phyloP scores from a whole-genome alignment of 2,888 invertebrate species.

The Sphinx pinastri region DNA sequence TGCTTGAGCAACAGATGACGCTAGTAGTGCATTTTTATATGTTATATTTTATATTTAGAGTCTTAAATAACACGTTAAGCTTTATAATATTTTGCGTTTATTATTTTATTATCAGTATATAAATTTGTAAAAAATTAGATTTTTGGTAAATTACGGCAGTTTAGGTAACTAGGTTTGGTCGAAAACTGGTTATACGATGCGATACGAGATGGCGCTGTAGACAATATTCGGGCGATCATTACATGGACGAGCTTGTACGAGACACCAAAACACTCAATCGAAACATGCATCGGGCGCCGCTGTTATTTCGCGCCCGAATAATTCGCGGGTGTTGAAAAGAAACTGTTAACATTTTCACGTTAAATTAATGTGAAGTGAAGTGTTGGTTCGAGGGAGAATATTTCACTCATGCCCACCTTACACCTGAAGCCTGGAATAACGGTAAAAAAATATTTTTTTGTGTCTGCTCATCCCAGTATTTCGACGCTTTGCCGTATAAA shows the following conservation, averaged over 20 bases:
- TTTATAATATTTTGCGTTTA: background rate
- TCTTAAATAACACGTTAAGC: background rate
- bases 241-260: slow-evolving; percentile 43
- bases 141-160: background rate
- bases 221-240: slow-evolving; percentile 61
- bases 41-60: background rate
- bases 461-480: slow-evolving; percentile 41
- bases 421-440: slow-evolving; percentile 80
- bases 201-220: slow-evolving; percentile 52
- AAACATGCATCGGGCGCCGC: slow-evolving; percentile 65
- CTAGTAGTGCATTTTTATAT: background rate
- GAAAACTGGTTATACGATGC: background rate
- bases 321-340: slow-evolving; percentile 51
- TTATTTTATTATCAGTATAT: background rate
- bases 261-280: slow-evolving; percentile 75
- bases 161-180: background rate
- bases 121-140: background rate
- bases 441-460: slow-evolving; percentile 60
- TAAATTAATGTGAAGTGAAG: slow-evolving; percentile 66
- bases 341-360: slow-evolving; percentile 33
- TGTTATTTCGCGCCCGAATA: slow-evolving; percentile 70
- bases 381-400: slow-evolving; percentile 48
- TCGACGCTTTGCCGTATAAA: slow-evolving; percentile 58
- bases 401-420: slow-evolving; percentile 75
- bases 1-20: slow-evolving; percentile 44